phyloP scores from a whole-genome alignment of 2,797 vertebrate species.

The Xerus rutilus region DNA sequence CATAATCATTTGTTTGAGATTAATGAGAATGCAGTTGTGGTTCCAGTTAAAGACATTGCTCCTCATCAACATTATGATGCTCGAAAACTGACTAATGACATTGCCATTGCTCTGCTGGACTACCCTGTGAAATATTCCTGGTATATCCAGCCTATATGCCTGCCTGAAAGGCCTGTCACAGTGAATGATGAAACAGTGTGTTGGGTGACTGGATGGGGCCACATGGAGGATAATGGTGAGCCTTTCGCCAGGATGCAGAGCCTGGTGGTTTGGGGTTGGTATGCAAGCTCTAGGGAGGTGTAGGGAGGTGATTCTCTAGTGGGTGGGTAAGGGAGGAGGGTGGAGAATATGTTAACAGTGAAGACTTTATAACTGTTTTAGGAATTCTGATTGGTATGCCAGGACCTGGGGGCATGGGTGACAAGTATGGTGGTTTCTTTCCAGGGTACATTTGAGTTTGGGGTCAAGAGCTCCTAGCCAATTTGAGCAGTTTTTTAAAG shows the following conservation, averaged over 20 bases:
- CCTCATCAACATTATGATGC: neutral
- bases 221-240: neutral
- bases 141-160: constrained; percentile 42
- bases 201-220: constrained; percentile 70
- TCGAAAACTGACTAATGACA: neutral
- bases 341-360: too few species aligned
- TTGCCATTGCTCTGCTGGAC: constrained; percentile 49
- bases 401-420: too few species aligned
- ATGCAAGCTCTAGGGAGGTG: neutral
- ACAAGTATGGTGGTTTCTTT: neutral
- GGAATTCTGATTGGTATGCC: neutral
- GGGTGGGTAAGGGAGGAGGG: neutral
- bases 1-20: neutral
- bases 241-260: neutral
- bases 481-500: neutral
- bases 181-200: constrained; percentile 28
- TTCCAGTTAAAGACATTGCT: neutral
- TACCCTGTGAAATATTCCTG: constrained; percentile 41
- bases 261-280: neutral
- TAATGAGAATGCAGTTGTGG: neutral
- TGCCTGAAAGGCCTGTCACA: neutral
- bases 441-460: neutral
- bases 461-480: neutral
- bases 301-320: neutral
- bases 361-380: neutral